These are phyloP conservation scores for Osmoderma eremita DNA, from an alignment of 2,888 invertebrate species.

Conservation along the genomic window DNA sequence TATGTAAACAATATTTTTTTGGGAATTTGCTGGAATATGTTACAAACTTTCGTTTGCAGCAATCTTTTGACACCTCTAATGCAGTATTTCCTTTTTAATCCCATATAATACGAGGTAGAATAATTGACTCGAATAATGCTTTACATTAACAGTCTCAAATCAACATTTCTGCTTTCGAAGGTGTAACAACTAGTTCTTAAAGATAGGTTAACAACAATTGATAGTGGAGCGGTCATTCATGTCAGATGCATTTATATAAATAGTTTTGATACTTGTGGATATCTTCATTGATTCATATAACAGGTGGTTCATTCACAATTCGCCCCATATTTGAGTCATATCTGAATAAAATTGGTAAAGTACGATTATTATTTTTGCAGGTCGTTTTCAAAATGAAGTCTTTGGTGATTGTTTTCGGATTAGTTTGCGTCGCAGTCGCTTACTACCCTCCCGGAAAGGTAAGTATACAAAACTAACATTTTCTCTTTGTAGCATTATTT, in stretches of 20 bases:
- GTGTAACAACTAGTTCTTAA: too few relatives aligned
- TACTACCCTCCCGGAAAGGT: slow-evolving; percentile 61
- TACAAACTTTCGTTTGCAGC: neutral
- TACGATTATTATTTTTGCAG: slow-evolving; percentile 27
- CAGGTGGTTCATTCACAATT: slow-evolving; percentile 50
- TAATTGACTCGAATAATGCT: too few relatives aligned
- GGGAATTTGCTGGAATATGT: neutral
- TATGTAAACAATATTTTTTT: slow-evolving; percentile 42
- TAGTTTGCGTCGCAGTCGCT: slow-evolving; percentile 54
- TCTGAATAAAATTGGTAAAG: slow-evolving; percentile 3
- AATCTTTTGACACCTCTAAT: neutral
- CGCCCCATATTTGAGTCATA: slow-evolving; percentile 21
- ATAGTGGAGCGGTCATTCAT: too few relatives aligned
- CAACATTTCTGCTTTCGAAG: too few relatives aligned
- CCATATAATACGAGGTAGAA: neutral
- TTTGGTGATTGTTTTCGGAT: slow-evolving; percentile 49
- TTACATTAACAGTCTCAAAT: too few relatives aligned
- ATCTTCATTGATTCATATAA: slow-evolving; percentile 48
- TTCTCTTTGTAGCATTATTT: slow-evolving; percentile 12
- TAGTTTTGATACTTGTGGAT: slow-evolving; percentile 38
- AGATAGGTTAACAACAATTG: too few relatives aligned
- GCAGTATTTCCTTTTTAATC: neutral
- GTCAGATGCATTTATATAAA: neutral
- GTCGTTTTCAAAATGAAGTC: slow-evolving; percentile 51
- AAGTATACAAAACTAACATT: slow-evolving; percentile 41